Evolutionary conservation across 2,888 invertebrate species (phyloP).

Genomic region (Schizaphis graminum): DNA sequence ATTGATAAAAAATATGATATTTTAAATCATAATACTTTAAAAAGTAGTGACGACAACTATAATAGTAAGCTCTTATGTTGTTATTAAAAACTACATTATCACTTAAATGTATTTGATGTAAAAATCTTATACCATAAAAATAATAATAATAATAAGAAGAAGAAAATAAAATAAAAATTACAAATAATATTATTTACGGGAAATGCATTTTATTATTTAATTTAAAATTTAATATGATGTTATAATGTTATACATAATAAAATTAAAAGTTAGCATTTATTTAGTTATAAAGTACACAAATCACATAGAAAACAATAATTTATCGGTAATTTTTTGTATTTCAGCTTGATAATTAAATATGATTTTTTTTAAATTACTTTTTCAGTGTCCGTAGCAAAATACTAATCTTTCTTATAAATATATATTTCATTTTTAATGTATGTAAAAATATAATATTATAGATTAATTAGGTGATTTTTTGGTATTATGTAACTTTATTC

Average conservation of each 20-base stretch:
- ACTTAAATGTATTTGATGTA: background rate
- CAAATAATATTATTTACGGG: too few relatives aligned
- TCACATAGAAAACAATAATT: background rate
- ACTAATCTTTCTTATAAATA: background rate
- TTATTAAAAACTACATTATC: background rate
- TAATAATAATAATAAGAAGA: background rate
- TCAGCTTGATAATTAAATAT: background rate
- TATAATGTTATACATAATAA: too few relatives aligned
- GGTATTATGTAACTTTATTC: background rate
- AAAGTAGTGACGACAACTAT: background rate
- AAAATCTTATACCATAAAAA: background rate
- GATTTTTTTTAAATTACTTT: background rate
- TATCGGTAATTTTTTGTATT: background rate
- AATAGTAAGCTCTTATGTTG: background rate
- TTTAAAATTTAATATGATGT: background rate
- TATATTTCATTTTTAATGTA: background rate
- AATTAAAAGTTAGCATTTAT: background rate
- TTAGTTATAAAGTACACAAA: background rate
- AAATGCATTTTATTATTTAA: background rate
- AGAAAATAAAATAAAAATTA: background rate
- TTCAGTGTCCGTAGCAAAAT: background rate
- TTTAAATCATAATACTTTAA: background rate
- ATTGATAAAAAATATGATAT: background rate
- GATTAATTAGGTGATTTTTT: background rate
- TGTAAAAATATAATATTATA: background rate